Conservation (phyloP, 2,888 invertebrate species). For the Sinopyrophorus schimmeli region DNA sequence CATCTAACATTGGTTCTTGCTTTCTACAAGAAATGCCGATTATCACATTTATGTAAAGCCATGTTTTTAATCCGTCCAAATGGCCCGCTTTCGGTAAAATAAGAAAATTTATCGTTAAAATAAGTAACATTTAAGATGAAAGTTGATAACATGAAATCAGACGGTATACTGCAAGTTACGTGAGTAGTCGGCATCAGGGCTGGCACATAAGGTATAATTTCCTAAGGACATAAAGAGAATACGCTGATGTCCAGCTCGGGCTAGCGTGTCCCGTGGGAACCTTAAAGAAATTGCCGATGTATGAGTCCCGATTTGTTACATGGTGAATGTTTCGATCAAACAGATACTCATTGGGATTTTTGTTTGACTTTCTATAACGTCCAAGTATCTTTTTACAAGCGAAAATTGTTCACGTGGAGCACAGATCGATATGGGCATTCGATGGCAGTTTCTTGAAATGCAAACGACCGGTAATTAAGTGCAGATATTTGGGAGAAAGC, state of each 20-base stretch:
- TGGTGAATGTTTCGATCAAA: slow-evolving; percentile 48
- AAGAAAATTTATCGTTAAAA: slow-evolving; percentile 5
- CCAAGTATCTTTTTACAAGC: neutral
- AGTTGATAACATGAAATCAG: slow-evolving; percentile 41
- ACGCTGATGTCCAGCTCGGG: slow-evolving; percentile 54
- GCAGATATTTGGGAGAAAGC: too few relatives aligned
- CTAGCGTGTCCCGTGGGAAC: slow-evolving; percentile 44
- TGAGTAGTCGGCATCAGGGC: slow-evolving; percentile 43
- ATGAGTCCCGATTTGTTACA: slow-evolving; percentile 54
- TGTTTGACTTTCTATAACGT: slow-evolving; percentile 19
- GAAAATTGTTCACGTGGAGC: too few relatives aligned
- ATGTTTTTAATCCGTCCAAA: neutral
- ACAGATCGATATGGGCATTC: too few relatives aligned
- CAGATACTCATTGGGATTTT: slow-evolving; percentile 39
- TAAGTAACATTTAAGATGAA: slow-evolving; percentile 28
- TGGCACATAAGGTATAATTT: slow-evolving; percentile 56
- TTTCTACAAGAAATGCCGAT: neutral
- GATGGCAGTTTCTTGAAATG: too few relatives aligned
- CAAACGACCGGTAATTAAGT: too few relatives aligned
- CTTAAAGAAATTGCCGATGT: slow-evolving; percentile 57
- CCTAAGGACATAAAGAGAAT: slow-evolving; percentile 56
- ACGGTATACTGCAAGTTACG: slow-evolving; percentile 45
- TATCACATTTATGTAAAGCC: neutral
- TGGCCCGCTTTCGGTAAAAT: neutral
- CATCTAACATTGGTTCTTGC: neutral